Evolutionary conservation across 1,140 invertebrate genomes (phyloP), one percentile per base, ranked within the genome.

Genomic region (Hylyphantes graminicola): DNA sequence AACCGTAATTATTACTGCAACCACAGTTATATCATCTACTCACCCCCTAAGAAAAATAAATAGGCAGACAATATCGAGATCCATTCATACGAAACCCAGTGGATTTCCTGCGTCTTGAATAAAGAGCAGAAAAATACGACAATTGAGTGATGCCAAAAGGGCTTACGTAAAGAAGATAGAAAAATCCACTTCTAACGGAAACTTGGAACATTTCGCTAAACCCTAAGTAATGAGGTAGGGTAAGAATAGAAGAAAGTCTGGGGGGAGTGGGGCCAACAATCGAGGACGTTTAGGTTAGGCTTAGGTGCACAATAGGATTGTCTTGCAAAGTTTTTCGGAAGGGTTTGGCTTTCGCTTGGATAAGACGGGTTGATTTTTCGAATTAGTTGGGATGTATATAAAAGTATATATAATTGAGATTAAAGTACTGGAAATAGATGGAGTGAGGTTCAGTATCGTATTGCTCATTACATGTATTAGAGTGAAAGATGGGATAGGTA

Each of bases 201-300:
- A 51, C 67, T 17, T 54, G 54, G 67, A 17, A 51, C 67, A 70
- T 70, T 70, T 70, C 67, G 19, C 67, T 70, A 70, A 70, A 70
- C 54, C 67, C 67, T 70, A 70, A 70, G 67, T 70, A 70, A 70
- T 70, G 67, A 70, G 67, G 48, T 70, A 70, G 48, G 12, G 54
- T 70, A 53, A 70, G 67, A 70, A 70, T 70, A 70, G 11, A 70
- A 70, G 54, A 70, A 70, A 53, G n/a, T 35, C 35, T 5, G 5
- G 5, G 35, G 35, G 35, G 35, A 35, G 35, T 2, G 35, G 35
- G 35, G 35, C 15, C 67, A 70, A 70, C 48, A 70, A 70, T 19
- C 48, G 15, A 17, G 67, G 67, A 51, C 67, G 35, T 51, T 70
- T 70, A n/a, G 15, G 50, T 53, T 48, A 17, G 50, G 67, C 67